These are phyloP conservation scores for Corydoras maculifer DNA, from an alignment of 2,113 vertebrate genomes.

Conservation along the genomic window DNA sequence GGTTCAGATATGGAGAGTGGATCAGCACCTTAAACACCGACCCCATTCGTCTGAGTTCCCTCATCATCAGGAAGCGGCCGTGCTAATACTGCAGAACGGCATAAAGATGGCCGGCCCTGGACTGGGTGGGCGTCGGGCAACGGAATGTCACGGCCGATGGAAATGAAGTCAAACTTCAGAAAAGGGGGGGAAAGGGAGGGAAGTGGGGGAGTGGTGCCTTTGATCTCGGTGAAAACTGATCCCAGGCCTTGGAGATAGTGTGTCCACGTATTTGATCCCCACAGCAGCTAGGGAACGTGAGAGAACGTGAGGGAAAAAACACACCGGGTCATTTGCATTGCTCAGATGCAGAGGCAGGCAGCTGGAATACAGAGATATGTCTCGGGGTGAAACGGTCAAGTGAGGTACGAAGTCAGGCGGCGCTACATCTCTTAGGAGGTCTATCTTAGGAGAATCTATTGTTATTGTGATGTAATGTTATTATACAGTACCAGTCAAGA, in stretches of 20 bases:
- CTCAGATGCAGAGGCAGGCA: constrained; percentile 1
- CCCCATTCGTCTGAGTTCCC: no score
- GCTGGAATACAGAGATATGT: constrained; percentile 3
- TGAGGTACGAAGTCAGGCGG: no score
- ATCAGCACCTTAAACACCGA: no score
- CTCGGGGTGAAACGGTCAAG: not conserved
- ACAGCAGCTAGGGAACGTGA: constrained; percentile 19
- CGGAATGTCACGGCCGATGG: constrained; percentile 70
- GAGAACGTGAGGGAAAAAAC: constrained; percentile 7
- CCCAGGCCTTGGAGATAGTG: constrained; percentile 70
- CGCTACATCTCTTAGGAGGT: no score
- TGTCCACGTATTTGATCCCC: constrained; percentile 45
- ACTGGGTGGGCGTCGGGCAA: constrained; percentile 58
- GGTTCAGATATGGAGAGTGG: no score
- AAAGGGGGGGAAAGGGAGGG: constrained; percentile 34
- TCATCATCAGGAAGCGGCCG: constrained; percentile 49
- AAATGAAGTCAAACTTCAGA: constrained; percentile 69
- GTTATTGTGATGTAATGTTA: no score
- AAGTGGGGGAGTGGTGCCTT: constrained; percentile 50
- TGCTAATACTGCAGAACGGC: constrained; percentile 46
- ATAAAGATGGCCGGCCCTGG: constrained; percentile 52
- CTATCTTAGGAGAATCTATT: no score
- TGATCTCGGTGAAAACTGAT: constrained; percentile 71
- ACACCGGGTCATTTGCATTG: not conserved
- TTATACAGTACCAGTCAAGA: no score